Evolutionary conservation across 2,797 vertebrate genomes (phyloP), one percentile per base, ranked within the genome.

Genomic region (Gymnocypris eckloni): DNA sequence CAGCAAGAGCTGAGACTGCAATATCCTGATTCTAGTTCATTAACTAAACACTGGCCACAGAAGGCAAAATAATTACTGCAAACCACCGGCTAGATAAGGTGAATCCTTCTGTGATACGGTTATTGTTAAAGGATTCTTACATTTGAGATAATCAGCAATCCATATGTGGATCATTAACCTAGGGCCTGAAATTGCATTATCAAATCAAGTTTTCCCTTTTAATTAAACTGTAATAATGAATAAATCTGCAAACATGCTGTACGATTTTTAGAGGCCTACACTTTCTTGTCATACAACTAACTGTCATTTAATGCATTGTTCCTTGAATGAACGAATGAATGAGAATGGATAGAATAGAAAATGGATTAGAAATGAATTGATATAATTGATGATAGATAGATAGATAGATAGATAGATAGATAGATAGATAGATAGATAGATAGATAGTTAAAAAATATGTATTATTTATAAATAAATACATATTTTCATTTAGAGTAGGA

Each of bases 11-110:
- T 96, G 94, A 96, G 94, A 82, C 86, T 91, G 96, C 96, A 96
- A 95, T 95, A 96, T 92, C 89, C 92, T 93, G 90, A 95, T 94
- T 94, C 92, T 84, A 93, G 88, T 95, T 96, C 94, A 96, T 95
- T 96, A 96, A 93, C 94, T 92, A 90, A 92, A 92, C 92, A 85
- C 86, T 87, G 92, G 88, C 93, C 61, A 85, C 93, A 92, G 90
- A 94, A 94, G 94, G 91, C 91, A 86, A 91, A 94, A 90, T 80
- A 88, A 91, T 83, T 88, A 92, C 87, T 87, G 80, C 67, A 79
- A 84, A 52, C 79, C 72, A 50, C 66, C 43, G 72, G 83, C 33
- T 37, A 33, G 61, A 86, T 73, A 56, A 61, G 28, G 61, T 20
- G 28, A 56, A 64, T 10, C 28, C 4, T 9, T 69, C 39, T 41